Evolutionary conservation across 2,113 vertebrate species (phyloP).

Genomic region (Chinchilla lanigera): DNA sequence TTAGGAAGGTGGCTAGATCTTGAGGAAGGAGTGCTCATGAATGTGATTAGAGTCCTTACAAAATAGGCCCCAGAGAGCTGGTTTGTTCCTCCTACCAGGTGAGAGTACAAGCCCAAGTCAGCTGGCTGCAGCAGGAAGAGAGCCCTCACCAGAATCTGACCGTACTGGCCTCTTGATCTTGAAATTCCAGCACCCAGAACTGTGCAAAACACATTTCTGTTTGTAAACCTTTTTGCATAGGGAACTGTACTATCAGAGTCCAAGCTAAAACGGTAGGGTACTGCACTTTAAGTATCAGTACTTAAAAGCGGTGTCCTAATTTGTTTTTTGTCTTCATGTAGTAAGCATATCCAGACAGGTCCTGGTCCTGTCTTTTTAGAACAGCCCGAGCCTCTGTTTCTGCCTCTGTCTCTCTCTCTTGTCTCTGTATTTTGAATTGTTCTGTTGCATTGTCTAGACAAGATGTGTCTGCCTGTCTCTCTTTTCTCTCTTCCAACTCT

Average conservation of each 20-base stretch:
- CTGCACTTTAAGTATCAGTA: not conserved
- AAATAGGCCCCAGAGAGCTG: not conserved
- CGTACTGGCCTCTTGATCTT: not conserved
- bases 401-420: not conserved
- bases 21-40: not conserved
- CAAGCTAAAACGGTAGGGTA: not conserved
- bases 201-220: not conserved
- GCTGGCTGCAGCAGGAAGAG: not conserved
- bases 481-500: not conserved
- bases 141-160: not conserved
- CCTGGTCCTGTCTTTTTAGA: not conserved
- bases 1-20: not conserved
- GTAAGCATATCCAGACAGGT: not conserved
- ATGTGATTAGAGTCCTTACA: not conserved
- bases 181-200: not conserved
- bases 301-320: not conserved
- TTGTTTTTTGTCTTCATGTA: not conserved
- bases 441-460: not conserved
- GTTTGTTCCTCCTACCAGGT: not conserved
- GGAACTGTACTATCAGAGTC: not conserved
- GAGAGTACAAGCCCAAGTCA: not conserved
- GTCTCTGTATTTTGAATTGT: not conserved
- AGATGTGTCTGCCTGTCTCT: not conserved
- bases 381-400: not conserved
- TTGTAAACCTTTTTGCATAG: not conserved